A percentile compares a stretch with the other conserved stretches of the same genome.
Conservation (phyloP, 2,888 invertebrate species). For the Schrankia costaestrigalis region DNA sequence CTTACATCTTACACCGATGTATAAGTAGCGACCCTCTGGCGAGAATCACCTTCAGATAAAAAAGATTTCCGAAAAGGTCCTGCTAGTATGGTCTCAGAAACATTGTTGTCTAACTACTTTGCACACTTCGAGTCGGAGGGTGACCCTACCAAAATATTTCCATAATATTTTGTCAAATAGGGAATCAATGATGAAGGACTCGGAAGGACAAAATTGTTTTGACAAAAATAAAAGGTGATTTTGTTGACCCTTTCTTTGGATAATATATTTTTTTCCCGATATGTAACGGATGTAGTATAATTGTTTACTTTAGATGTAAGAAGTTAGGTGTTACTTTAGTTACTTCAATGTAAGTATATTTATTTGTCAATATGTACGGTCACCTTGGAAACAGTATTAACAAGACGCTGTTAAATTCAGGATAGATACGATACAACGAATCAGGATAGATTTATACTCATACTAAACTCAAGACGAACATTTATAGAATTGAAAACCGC, state of each 20-base stretch:
- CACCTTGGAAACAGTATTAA: too few relatives aligned
- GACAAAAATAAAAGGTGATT: constrained; percentile 9
- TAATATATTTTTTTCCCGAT: constrained; percentile 1
- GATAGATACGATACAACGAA: too few relatives aligned
- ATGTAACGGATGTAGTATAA: too few relatives aligned
- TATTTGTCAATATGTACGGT: too few relatives aligned
- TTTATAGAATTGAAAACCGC: background rate
- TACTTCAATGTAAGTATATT: too few relatives aligned
- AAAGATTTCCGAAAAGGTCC: constrained; percentile 29
- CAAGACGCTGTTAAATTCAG: too few relatives aligned
- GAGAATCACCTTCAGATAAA: constrained; percentile 42
- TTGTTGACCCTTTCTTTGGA: constrained; percentile 1
- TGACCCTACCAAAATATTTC: constrained; percentile 27
- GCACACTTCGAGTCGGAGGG: constrained; percentile 24
- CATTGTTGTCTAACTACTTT: constrained; percentile 33
- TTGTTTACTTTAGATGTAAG: too few relatives aligned
- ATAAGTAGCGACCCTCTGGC: constrained; percentile 28
- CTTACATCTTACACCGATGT: constrained; percentile 8
- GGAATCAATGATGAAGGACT: constrained; percentile 22
- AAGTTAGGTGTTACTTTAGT: too few relatives aligned
- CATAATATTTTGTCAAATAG: constrained; percentile 33
- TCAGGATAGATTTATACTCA: too few relatives aligned
- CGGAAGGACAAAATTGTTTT: constrained; percentile 20
- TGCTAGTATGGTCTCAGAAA: constrained; percentile 24
- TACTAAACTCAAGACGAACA: too few relatives aligned